Percentiles rank a stretch among this genome's conserved stretches.
phyloP scores from a whole-genome alignment of 2,113 vertebrate genomes.

The Stigmatopora argus region DNA sequence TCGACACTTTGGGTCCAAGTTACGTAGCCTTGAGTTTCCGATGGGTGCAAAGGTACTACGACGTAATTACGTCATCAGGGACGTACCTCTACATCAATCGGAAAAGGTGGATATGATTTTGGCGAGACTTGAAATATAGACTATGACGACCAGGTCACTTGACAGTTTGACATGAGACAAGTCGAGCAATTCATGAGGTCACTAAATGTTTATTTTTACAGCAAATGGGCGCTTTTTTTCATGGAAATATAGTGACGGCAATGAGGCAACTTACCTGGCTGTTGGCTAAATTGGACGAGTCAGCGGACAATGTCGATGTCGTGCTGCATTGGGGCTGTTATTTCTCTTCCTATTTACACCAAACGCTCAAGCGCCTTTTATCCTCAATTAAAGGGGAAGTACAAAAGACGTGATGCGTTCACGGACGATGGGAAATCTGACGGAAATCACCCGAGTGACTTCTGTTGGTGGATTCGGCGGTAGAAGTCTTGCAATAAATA shows the following conservation, averaged over 20 bases:
- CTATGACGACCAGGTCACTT: too few relatives aligned
- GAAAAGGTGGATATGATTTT: too few relatives aligned
- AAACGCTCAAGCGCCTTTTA: conserved; percentile 33
- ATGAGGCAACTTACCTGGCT: not conserved
- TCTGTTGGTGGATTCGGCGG: too few relatives aligned
- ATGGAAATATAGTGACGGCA: not conserved
- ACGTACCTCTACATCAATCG: not conserved
- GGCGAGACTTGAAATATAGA: too few relatives aligned
- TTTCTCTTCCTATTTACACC: not conserved
- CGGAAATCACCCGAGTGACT: too few relatives aligned
- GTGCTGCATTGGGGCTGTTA: not conserved
- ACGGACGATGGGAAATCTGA: conserved; percentile 4
- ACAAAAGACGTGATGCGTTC: conserved; percentile 25
- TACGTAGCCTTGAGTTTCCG: not conserved
- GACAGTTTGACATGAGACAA: too few relatives aligned
- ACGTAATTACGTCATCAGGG: not conserved
- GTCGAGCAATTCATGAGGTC: too few relatives aligned
- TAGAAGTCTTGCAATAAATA: too few relatives aligned
- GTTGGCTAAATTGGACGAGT: not conserved
- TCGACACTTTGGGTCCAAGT: not conserved
- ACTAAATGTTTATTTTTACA: not conserved
- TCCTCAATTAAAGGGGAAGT: conserved; percentile 38
- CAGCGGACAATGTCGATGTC: not conserved
- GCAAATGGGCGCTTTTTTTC: not conserved
- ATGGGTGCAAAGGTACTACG: not conserved